These are phyloP conservation scores for Caenorhabditis doughertyi DNA, from an alignment of 2,888 invertebrate genomes.

Conservation along the genomic window DNA sequence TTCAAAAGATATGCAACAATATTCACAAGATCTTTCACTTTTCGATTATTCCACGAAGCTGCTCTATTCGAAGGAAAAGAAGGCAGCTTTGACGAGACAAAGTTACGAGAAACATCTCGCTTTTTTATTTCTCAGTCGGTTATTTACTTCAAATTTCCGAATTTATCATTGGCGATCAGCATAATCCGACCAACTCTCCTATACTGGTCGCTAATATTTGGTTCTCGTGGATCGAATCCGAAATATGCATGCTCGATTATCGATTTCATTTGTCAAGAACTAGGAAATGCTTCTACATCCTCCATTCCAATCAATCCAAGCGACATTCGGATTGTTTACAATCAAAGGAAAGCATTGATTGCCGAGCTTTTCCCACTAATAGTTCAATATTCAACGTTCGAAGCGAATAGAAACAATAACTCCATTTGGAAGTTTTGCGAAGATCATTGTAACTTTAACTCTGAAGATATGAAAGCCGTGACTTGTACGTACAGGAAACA, in stretches of 20 bases:
- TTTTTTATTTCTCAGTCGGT: background rate
- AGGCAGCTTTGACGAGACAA: constrained; percentile 10
- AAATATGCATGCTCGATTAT: constrained; percentile 22
- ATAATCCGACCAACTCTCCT: constrained; percentile 38
- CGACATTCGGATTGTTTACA: constrained; percentile 12
- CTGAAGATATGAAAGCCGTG: constrained; percentile 9
- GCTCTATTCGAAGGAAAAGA: background rate
- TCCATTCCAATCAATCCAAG: background rate
- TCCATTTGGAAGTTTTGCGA: constrained; percentile 46
- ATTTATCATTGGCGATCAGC: background rate
- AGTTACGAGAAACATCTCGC: constrained; percentile 19
- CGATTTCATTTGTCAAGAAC: constrained; percentile 30
- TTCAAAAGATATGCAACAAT: constrained; percentile 22
- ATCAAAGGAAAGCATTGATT: constrained; percentile 43
- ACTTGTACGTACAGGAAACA: constrained; percentile 35
- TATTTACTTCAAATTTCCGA: constrained; percentile 13
- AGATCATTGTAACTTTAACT: constrained; percentile 43
- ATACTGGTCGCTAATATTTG: constrained; percentile 19
- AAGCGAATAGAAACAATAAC: constrained; percentile 6
- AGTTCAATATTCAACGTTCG: constrained; percentile 37
- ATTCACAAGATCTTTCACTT: constrained; percentile 33
- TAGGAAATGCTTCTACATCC: background rate
- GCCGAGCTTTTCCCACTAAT: constrained; percentile 30
- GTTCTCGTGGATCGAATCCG: constrained; percentile 10
- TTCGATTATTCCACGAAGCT: constrained; percentile 15